Base-by-base conservation (phyloP, 2,888 invertebrate genomes). In the Lissocephala sabroskyi region DNA sequence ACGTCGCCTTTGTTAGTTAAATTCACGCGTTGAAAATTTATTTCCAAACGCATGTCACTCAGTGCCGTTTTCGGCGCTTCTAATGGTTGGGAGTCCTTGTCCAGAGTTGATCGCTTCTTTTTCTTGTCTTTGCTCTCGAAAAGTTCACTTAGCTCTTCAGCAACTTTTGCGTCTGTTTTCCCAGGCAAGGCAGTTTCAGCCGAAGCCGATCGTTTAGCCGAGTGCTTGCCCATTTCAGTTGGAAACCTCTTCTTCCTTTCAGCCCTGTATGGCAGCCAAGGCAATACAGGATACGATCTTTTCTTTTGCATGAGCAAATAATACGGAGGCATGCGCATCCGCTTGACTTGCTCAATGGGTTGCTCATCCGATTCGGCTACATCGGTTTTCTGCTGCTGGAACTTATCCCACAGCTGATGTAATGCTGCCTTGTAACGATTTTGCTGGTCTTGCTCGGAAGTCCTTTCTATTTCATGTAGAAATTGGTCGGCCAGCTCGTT, bases 191-290 rank as follows among this genome's bases (percentile, higher is more conserved):
- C 52, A 66, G 85, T 11, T 79, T 83, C 65, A 23, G 52, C 60
- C n/a, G n/a, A n/a, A n/a, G 11, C 85, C 17, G 60, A 59, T 9
- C 63, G 62, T 18, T 74, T 86, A 55, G 88, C 88, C 41, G 91
- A 91, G 1, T 91, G 86, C 79, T 92, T 91, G 2, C 88, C 84
- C 0, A 91, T 89, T 3, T 3, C 3, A 5, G 7, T 5, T 1
- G 90, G 90, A 68, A 90, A 91, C 2, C 89, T 86, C 82, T 91
- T 91, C 47, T 81, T 79, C 16, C 82, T 82, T 30, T 82, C 80
- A 1, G 43, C 62, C 5, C 79, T 71, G 48, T 82, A 83, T 39
- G 85, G 85, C 41, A 85, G 41, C 84, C 85, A 85, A 9, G 85
- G 85, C 1, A 85, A 58, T 6, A 85, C 81, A 2, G 85, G 84